Evolutionary conservation across 2,113 vertebrate species (phyloP), one percentile per base, ranked within the genome.

Genomic region (Microtus montanus): DNA sequence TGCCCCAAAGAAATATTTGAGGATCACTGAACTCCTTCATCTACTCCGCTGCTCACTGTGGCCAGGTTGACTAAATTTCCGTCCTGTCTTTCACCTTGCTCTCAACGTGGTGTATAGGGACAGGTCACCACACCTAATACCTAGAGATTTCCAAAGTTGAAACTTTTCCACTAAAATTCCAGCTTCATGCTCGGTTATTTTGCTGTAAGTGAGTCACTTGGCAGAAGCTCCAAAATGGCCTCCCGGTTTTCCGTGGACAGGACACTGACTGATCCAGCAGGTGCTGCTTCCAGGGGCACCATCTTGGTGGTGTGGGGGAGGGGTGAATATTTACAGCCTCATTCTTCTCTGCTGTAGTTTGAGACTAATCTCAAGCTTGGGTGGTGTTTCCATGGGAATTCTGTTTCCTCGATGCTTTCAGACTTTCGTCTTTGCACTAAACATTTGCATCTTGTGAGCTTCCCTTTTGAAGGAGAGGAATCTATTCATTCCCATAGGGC

Each of bases 381-480:
- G 80, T 44, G 47, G 64, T 78, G 47, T 93, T 92, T 97, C 92
- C 89, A 47, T 68, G 74, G 91, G 52, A 89, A 83, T 92, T 87
- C 63, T 92, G 13, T 61, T 74, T 92, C 7, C 19, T 83, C 44
- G 63, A 19, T 58, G 64, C 14, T 35, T 89, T 93, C 91, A 66
- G 24, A 61, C 64, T 94, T 80, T 92, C 58, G 78, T 85, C 87
- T 95, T 96, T 96, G 90, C 66, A 89, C 93, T 90, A 80, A 95
- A 89, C 89, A 92, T 91, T 95, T 94, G 64, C 90, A 93, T 35
- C 41, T 87, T 74, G 33, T 84, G 35, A 91, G 33, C 20, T 54
- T 87, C 28, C 47, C 74, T 95, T 94, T 86, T 75, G 47, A 58
- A 77, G 61, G 84, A 66, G 91, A 94, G 28, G 58, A 58, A 94